Conservation (phyloP, 2,113 vertebrate genomes). For the Xenopus laevis region DNA sequence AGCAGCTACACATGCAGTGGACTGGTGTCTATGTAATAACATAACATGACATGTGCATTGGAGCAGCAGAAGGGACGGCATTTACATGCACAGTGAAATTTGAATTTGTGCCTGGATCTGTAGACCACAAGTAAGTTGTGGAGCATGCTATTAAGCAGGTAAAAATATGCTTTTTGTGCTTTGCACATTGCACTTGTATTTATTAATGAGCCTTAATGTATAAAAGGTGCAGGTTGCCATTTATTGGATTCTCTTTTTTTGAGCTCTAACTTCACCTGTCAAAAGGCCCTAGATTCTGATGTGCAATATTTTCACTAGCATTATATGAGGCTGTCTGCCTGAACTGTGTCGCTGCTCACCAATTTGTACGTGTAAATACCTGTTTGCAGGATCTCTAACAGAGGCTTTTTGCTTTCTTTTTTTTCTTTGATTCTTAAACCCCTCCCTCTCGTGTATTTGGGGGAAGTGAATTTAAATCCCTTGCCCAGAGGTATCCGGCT, state of each 20-base stretch:
- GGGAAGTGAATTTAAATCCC: constrained; percentile 5
- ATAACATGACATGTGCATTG: no score
- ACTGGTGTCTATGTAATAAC: no score
- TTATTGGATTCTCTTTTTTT: background rate
- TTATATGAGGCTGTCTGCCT: background rate
- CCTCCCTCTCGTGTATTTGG: constrained; percentile 14
- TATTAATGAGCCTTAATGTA: no score
- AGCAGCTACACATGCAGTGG: no score
- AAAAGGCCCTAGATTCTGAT: constrained; percentile 5
- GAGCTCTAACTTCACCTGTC: background rate
- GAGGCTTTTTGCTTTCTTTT: constrained; percentile 20
- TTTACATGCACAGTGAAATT: no score
- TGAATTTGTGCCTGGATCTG: no score
- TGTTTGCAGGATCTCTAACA: constrained; percentile 7
- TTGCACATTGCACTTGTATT: no score
- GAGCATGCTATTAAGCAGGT: no score
- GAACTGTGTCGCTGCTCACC: constrained; percentile 5
- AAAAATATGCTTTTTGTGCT: no score
- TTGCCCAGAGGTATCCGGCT: background rate
- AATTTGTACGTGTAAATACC: constrained; percentile 35
- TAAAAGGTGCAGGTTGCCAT: no score
- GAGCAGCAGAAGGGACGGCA: no score
- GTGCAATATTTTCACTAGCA: constrained; percentile 34
- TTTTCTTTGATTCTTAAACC: background rate
- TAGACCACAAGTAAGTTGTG: no score